Conservation (phyloP, 2,113 vertebrate species). For the Lathamus discolor region DNA sequence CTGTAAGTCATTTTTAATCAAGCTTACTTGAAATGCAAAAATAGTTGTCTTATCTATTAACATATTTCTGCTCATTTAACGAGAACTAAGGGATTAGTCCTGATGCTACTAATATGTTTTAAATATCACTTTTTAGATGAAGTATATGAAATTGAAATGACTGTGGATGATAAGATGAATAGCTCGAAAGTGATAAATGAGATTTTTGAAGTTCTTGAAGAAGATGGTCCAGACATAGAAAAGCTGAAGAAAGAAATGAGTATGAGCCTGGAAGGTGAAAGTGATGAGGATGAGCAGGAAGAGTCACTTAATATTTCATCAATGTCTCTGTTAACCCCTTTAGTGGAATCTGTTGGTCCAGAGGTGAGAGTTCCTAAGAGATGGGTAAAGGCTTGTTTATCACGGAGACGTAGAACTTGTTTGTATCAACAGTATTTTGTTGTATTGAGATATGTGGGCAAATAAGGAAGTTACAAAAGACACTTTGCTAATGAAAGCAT, state of each 20-base stretch:
- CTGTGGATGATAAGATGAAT: constrained; percentile 75
- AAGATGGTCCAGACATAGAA: constrained; percentile 71
- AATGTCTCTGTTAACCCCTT: constrained; percentile 93
- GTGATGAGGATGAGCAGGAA: constrained; percentile 75
- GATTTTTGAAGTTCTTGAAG: constrained; percentile 86
- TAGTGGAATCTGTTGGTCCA: constrained; percentile 90
- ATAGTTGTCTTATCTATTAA: neutral
- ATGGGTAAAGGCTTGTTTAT: neutral
- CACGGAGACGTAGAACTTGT: neutral
- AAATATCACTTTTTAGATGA: constrained; percentile 61
- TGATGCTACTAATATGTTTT: neutral
- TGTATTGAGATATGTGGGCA: neutral
- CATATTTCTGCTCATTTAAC: neutral
- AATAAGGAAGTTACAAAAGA: neutral
- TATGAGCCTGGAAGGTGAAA: constrained; percentile 68
- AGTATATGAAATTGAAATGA: constrained; percentile 73
- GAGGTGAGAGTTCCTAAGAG: constrained; percentile 70
- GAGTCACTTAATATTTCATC: constrained; percentile 94
- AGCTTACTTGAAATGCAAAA: neutral
- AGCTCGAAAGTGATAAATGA: constrained; percentile 90
- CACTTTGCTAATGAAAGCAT: neutral
- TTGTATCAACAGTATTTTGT: neutral
- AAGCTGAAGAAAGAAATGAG: constrained; percentile 66
- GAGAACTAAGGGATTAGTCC: neutral
- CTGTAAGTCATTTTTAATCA: neutral